Percentiles rank a stretch among this genome's conserved stretches.
These are phyloP conservation scores for Drosophila albomicans DNA, from an alignment of 1,140 invertebrate species.

Conservation along the genomic window DNA sequence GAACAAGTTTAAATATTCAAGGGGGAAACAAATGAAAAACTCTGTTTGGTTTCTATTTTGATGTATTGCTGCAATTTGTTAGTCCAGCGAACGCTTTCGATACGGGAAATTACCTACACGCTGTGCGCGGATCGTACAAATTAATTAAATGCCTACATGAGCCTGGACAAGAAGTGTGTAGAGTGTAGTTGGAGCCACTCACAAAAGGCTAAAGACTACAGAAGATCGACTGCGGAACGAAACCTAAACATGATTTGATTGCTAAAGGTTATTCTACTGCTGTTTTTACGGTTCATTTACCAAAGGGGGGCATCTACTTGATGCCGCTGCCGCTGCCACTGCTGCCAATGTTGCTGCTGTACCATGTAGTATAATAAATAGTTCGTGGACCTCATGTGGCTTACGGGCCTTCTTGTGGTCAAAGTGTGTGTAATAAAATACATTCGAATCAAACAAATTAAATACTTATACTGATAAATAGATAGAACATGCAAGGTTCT, in stretches of 20 bases:
- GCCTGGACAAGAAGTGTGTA: constrained; percentile 19
- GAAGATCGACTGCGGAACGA: constrained; percentile 42
- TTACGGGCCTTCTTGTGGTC: constrained; percentile 21
- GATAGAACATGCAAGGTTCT: not conserved
- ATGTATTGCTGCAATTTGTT: constrained; percentile 78
- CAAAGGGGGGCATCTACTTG: not conserved
- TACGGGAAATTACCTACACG: constrained; percentile 77
- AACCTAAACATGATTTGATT: constrained; percentile 65
- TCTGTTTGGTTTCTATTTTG: constrained; percentile 51
- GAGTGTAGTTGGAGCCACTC: constrained; percentile 31
- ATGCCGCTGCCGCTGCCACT: not conserved
- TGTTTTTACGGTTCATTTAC: constrained; percentile 68
- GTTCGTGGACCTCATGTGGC: constrained; percentile 68
- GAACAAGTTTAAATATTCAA: constrained; percentile 21
- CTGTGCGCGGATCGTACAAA: constrained; percentile 74
- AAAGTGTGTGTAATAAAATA: constrained; percentile 38
- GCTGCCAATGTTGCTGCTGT: constrained; percentile 8
- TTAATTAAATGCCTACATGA: constrained; percentile 71
- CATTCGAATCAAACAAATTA: not conserved
- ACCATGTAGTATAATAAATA: constrained; percentile 58
- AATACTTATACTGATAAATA: not conserved
- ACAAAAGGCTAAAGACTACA: constrained; percentile 37
- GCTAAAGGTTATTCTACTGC: constrained; percentile 48
- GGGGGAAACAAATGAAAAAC: not conserved
- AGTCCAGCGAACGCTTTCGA: constrained; percentile 63